Evolutionary conservation across 2,113 vertebrate species (phyloP).

Genomic region (Callaeas wilsoni): DNA sequence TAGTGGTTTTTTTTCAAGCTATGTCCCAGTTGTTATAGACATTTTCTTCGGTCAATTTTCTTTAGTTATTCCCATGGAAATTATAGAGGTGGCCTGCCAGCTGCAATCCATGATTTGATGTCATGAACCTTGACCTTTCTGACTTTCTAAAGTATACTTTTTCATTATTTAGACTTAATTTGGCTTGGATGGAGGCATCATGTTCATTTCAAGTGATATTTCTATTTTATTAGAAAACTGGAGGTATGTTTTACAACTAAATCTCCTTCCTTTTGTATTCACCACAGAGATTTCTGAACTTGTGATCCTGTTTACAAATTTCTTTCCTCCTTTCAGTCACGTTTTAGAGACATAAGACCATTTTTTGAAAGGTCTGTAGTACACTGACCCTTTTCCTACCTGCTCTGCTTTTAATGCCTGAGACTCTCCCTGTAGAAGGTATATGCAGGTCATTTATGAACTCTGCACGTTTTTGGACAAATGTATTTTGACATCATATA

Average conservation of each 20-base stretch:
- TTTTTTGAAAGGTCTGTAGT: neutral
- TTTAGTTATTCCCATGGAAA: slow-evolving; percentile 68
- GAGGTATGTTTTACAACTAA: slow-evolving; percentile 14
- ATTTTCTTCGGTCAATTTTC: slow-evolving; percentile 60
- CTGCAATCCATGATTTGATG: slow-evolving; percentile 29
- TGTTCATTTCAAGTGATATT: slow-evolving; percentile 39
- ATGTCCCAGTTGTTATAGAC: slow-evolving; percentile 44
- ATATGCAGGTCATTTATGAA: neutral
- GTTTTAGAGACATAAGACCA: neutral
- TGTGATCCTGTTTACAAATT: neutral
- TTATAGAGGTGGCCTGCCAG: slow-evolving; percentile 51
- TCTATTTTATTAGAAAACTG: slow-evolving; percentile 39
- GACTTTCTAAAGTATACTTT: slow-evolving; percentile 60
- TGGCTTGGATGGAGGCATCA: slow-evolving; percentile 34
- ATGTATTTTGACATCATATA: neutral
- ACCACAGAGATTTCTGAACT: neutral
- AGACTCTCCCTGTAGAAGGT: neutral
- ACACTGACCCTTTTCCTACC: neutral
- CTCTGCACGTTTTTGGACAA: neutral
- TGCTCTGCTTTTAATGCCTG: neutral
- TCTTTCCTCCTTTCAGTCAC: slow-evolving; percentile 16
- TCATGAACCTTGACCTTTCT: slow-evolving; percentile 51
- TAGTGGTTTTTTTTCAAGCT: neutral
- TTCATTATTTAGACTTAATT: slow-evolving; percentile 58
- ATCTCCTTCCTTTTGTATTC: neutral